These are phyloP conservation scores for Pachydiplax longipennis DNA, from an alignment of 2,888 invertebrate species.

Conservation along the genomic window DNA sequence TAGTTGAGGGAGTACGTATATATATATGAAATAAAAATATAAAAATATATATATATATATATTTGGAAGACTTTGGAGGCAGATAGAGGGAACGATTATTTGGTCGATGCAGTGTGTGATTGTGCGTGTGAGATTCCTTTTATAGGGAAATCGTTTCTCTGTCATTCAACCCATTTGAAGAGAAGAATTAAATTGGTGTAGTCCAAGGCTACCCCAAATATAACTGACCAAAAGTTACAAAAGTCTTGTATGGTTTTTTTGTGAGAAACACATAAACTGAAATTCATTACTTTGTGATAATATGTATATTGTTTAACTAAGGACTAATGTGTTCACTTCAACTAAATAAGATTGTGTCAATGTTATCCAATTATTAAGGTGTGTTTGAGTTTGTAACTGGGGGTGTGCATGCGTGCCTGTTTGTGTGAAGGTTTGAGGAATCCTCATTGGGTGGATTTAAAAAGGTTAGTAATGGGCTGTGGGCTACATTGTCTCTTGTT, in stretches of 20 bases:
- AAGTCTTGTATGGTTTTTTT: conserved; percentile 40
- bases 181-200: not conserved
- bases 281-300: conserved; percentile 45
- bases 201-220: not conserved
- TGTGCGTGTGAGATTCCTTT: conserved; percentile 43
- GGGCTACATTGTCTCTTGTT: not conserved
- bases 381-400: conserved; percentile 38
- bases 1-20: conserved; percentile 42
- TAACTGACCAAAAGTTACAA: conserved; percentile 18
- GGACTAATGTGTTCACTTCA: conserved; percentile 44
- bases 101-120: conserved; percentile 46
- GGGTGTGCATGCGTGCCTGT: conserved; percentile 34
- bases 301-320: conserved; percentile 45
- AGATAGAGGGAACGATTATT: conserved; percentile 46
- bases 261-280: conserved; percentile 30
- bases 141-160: conserved; percentile 1
- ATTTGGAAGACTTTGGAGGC: conserved; percentile 23
- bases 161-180: conserved; percentile 15
- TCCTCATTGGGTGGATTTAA: conserved; percentile 18
- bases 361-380: conserved; percentile 44
- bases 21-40: conserved; percentile 15
- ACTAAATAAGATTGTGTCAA: conserved; percentile 45
- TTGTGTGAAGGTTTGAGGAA: conserved; percentile 28
- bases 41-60: not conserved
- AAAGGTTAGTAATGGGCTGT: not conserved